Evolutionary conservation across 2,888 invertebrate species (phyloP).

Genomic region (Himalopsyche japonica): DNA sequence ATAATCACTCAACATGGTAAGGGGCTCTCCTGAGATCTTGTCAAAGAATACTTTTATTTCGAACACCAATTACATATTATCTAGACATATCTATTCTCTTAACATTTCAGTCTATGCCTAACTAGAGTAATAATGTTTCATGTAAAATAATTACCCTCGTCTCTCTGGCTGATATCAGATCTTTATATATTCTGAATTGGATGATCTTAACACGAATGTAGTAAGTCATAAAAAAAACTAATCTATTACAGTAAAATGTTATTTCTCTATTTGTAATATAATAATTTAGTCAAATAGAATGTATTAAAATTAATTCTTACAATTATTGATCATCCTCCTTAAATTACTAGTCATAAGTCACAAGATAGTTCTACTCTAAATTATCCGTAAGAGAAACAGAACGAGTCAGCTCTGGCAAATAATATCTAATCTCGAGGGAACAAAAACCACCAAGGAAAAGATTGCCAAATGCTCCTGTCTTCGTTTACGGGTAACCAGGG

Average conservation of each 20-base stretch:
- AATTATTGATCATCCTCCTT: neutral
- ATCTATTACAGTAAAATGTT: neutral
- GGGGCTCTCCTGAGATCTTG: slow-evolving; percentile 35
- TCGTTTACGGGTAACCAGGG: slow-evolving; percentile 30
- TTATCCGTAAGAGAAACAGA: slow-evolving; percentile 33
- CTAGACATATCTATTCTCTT: slow-evolving; percentile 25
- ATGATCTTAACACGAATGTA: neutral
- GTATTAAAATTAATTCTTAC: neutral
- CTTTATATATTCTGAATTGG: neutral
- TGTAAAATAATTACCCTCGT: neutral
- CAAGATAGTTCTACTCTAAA: slow-evolving; percentile 5
- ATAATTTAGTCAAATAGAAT: slow-evolving; percentile 1
- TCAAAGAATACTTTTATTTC: slow-evolving; percentile 36
- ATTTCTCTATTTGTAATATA: neutral
- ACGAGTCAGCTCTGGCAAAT: neutral
- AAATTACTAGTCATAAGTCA: neutral
- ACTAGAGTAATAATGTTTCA: neutral
- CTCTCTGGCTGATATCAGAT: slow-evolving; percentile 1
- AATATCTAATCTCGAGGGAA: neutral
- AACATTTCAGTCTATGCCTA: slow-evolving; percentile 32
- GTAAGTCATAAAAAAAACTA: neutral
- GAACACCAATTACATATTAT: slow-evolving; percentile 31
- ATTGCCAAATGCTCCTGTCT: slow-evolving; percentile 18
- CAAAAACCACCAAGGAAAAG: slow-evolving; percentile 11
- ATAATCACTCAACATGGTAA: slow-evolving; percentile 23